phyloP scores from a whole-genome alignment of 2,888 invertebrate genomes.

The Eupeodes luniger region DNA sequence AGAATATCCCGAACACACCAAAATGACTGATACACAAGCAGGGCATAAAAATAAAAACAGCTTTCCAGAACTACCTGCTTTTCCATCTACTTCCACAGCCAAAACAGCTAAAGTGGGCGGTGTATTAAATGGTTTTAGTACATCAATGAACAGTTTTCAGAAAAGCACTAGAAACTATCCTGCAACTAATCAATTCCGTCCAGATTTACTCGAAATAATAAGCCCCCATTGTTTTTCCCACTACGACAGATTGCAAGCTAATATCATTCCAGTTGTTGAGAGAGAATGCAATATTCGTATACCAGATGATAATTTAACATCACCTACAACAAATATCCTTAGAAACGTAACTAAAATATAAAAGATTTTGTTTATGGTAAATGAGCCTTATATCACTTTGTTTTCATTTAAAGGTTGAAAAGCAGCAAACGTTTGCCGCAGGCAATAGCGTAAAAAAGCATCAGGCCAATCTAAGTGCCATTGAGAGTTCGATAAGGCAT shows the following conservation, averaged over 20 bases:
- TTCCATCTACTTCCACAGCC: constrained; percentile 83
- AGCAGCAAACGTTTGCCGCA: constrained; percentile 74
- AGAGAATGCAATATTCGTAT: background rate
- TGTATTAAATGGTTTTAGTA: constrained; percentile 85
- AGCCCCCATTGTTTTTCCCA: background rate
- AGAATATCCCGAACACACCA: background rate
- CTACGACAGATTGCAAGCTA: constrained; percentile 16
- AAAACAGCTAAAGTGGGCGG: constrained; percentile 84
- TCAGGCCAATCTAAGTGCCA: constrained; percentile 75
- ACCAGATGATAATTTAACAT: constrained; percentile 20
- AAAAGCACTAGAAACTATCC: constrained; percentile 78
- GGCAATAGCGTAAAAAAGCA: background rate
- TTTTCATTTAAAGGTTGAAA: constrained; percentile 78
- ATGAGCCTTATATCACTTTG: constrained; percentile 79
- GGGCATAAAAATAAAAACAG: constrained; percentile 76
- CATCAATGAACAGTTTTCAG: constrained; percentile 82
- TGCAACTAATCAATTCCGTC: constrained; percentile 88
- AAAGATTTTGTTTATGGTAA: background rate
- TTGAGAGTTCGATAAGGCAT: constrained; percentile 45
- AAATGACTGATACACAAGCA: background rate
- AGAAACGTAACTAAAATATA: constrained; percentile 46
- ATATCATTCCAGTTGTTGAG: constrained; percentile 28
- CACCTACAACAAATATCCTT: constrained; percentile 11
- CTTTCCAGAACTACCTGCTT: constrained; percentile 80
- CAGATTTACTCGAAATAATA: constrained; percentile 91